Evolutionary conservation across 2,113 vertebrate genomes (phyloP).

Genomic region (Eulacestoma nigropectus): DNA sequence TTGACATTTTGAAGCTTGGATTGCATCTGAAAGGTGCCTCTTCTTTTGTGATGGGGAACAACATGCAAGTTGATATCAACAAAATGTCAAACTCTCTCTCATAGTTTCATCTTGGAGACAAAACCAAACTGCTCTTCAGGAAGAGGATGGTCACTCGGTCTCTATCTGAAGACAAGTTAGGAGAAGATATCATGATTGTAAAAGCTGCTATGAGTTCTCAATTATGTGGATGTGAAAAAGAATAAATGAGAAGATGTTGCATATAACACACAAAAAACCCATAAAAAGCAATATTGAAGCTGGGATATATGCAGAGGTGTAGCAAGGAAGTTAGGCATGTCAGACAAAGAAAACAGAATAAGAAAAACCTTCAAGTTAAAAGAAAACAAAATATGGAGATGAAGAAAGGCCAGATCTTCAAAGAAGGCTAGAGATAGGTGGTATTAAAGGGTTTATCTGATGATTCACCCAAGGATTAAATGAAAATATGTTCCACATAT

Average conservation of each 20-base stretch:
- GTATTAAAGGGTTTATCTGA: neutral
- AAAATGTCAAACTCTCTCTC: neutral
- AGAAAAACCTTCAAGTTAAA: neutral
- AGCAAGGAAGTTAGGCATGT: neutral
- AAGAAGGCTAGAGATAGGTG: neutral
- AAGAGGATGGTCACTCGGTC: neutral
- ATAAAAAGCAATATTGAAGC: neutral
- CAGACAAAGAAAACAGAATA: neutral
- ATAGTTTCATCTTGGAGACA: neutral
- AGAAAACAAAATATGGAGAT: neutral
- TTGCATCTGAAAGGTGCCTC: neutral
- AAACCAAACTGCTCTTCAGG: neutral
- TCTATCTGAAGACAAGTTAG: neutral
- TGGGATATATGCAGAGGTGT: neutral
- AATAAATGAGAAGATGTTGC: neutral
- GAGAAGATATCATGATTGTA: neutral
- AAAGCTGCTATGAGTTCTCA: neutral
- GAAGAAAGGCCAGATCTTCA: neutral
- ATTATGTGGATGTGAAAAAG: neutral
- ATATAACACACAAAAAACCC: accelerated
- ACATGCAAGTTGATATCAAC: neutral
- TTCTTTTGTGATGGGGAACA: neutral
- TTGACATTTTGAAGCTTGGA: neutral
- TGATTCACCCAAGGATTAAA: neutral
- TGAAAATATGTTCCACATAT: neutral